Conservation (phyloP, 2,888 invertebrate species). For the Campaea margaritaria region DNA sequence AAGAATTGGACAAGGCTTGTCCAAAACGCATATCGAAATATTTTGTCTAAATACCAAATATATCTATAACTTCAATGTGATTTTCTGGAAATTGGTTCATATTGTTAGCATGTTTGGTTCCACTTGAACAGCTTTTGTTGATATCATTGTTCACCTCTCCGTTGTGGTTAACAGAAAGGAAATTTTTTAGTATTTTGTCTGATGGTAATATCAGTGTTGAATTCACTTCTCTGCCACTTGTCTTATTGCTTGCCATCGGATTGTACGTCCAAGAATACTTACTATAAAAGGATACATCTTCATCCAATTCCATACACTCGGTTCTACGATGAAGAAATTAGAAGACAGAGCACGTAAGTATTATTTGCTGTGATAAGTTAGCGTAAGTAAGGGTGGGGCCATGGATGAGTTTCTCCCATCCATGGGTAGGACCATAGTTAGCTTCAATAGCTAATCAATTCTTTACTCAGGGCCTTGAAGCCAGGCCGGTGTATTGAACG, state of each 20-base stretch:
- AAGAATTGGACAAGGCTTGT: no score
- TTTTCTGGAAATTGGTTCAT: neutral
- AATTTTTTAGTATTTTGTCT: slow-evolving; percentile 1
- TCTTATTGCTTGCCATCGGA: neutral
- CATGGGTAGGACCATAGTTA: no score
- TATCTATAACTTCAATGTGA: no score
- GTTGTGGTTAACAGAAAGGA: neutral
- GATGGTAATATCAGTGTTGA: slow-evolving; percentile 1
- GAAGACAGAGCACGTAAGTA: slow-evolving; percentile 15
- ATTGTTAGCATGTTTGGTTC: neutral
- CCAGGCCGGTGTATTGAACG: no score
- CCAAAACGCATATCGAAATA: no score
- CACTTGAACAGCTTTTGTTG: neutral
- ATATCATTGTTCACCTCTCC: neutral
- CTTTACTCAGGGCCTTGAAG: no score
- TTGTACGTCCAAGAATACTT: neutral
- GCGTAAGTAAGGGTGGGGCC: no score
- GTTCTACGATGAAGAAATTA: slow-evolving; percentile 14
- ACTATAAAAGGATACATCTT: no score
- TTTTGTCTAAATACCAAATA: no score
- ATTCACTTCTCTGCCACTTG: slow-evolving; percentile 4
- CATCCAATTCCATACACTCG: neutral
- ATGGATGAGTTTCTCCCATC: no score
- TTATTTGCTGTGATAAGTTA: slow-evolving; percentile 18
- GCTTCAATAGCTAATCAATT: no score